Conservation (phyloP, 2,797 vertebrate species). For the Smutsia gigantea region DNA sequence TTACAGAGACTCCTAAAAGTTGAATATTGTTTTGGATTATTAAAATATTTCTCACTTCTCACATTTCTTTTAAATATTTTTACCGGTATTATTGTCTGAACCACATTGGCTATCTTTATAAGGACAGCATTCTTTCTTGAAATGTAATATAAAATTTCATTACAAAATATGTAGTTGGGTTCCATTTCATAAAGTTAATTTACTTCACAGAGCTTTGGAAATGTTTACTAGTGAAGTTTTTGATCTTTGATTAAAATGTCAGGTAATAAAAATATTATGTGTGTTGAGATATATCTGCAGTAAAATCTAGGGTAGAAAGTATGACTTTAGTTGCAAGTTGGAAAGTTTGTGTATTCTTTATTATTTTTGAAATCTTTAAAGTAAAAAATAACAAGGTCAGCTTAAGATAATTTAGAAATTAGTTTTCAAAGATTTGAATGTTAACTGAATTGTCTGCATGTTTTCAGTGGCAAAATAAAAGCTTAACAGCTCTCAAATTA, state of each 20-base stretch:
- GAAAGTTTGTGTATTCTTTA: slow-evolving; percentile 62
- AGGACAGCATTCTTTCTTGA: slow-evolving; percentile 78
- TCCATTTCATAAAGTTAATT: slow-evolving; percentile 81
- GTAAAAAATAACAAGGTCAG: slow-evolving; percentile 59
- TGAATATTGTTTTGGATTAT: slow-evolving; percentile 51
- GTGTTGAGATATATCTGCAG: slow-evolving; percentile 73
- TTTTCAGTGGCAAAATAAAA: slow-evolving; percentile 41
- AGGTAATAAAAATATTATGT: slow-evolving; percentile 77
- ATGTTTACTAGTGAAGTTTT: slow-evolving; percentile 44
- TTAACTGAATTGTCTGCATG: slow-evolving; percentile 58
- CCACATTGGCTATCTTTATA: slow-evolving; percentile 75
- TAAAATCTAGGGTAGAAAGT: slow-evolving; percentile 63
- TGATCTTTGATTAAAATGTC: slow-evolving; percentile 73
- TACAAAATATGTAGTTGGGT: slow-evolving; percentile 74
- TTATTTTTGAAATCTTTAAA: slow-evolving; percentile 68
- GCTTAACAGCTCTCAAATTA: slow-evolving; percentile 39
- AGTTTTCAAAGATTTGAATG: slow-evolving; percentile 60
- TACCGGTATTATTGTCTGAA: slow-evolving; percentile 68
- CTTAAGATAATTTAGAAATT: slow-evolving; percentile 57
- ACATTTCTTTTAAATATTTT: slow-evolving; percentile 77
- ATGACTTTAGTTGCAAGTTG: slow-evolving; percentile 45
- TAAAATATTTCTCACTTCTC: slow-evolving; percentile 66
- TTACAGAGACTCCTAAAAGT: not conserved
- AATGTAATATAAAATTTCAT: slow-evolving; percentile 80
- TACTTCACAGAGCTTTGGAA: slow-evolving; percentile 79